Conservation (phyloP, 2,888 invertebrate species). For the Bhutanitis thaidina region DNA sequence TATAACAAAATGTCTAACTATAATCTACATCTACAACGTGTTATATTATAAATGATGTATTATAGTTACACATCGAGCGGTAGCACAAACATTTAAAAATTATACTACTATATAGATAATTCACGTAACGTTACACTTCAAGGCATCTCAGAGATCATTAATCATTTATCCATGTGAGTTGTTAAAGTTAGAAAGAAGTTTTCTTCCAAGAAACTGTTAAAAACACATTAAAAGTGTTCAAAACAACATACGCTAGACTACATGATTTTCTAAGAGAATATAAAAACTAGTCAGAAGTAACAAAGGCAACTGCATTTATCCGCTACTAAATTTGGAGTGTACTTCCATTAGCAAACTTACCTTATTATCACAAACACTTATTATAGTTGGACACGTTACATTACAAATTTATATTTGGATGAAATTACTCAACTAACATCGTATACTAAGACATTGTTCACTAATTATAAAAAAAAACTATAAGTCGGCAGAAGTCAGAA, state of each 20-base stretch:
- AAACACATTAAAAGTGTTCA: background rate
- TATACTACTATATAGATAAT: constrained; percentile 38
- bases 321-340: background rate
- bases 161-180: constrained; percentile 5
- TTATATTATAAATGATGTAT: background rate
- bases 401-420: background rate
- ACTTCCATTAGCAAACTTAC: constrained; percentile 8
- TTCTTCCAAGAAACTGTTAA: background rate
- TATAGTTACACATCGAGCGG: constrained; percentile 25
- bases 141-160: constrained; percentile 72
- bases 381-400: constrained; percentile 9
- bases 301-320: background rate
- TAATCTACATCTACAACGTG: background rate
- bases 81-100: constrained; percentile 56
- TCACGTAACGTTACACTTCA: constrained; percentile 45
- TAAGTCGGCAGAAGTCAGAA: background rate
- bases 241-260: background rate
- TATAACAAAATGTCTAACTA: background rate
- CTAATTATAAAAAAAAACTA: background rate
- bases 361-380: constrained; percentile 18
- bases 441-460: background rate
- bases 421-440: background rate
- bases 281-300: background rate
- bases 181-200: background rate
- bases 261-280: constrained; percentile 1